These are phyloP conservation scores for Aporrectodea caliginosa DNA, from an alignment of 1,140 invertebrate species.

Conservation along the genomic window DNA sequence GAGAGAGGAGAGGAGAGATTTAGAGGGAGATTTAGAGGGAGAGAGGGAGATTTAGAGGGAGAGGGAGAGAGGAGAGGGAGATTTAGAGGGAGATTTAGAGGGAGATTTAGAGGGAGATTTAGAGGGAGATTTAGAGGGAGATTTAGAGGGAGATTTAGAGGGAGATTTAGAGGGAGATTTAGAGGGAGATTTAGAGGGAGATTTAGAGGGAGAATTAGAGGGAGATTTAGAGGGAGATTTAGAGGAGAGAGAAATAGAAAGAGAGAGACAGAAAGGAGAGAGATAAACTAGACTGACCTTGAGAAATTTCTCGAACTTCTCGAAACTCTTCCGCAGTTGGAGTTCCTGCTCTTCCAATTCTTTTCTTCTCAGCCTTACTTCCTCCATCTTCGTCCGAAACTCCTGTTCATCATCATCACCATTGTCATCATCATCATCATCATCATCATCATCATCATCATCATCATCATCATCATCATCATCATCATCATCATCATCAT, in stretches of 20 bases:
- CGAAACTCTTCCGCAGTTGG: not conserved
- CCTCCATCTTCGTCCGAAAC: not conserved
- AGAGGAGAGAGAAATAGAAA: not conserved
- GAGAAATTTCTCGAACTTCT: not conserved
- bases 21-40: not conserved
- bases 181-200: not conserved
- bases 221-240: too few species aligned
- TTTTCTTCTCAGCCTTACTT: not conserved
- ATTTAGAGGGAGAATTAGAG: not conserved
- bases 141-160: not conserved
- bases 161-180: not conserved
- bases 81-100: too few species aligned
- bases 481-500: constrained; percentile 3
- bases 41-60: too few species aligned
- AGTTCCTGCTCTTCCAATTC: not conserved
- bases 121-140: too few species aligned
- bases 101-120: too few species aligned
- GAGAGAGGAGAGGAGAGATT: not conserved
- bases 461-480: constrained; percentile 2
- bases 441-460: constrained; percentile 3
- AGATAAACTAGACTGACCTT: not conserved
- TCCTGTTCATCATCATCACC: not conserved
- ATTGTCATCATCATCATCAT: too few species aligned
- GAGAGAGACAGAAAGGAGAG: not conserved
- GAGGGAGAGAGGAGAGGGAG: too few species aligned